These are phyloP conservation scores for Tiphia femorata DNA, from an alignment of 2,888 invertebrate genomes.

Conservation along the genomic window DNA sequence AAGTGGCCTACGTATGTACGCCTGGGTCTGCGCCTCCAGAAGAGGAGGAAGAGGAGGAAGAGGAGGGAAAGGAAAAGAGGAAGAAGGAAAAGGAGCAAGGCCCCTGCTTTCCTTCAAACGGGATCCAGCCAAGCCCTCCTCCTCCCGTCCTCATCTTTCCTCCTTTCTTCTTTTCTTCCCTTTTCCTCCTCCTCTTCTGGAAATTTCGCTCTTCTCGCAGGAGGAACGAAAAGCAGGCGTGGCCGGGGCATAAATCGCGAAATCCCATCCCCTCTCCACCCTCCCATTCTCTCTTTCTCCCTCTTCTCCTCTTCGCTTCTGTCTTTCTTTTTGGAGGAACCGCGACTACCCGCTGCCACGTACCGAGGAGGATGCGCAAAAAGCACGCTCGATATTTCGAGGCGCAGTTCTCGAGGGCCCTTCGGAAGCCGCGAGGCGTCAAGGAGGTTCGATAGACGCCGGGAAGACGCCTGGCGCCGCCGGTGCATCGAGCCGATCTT, in stretches of 20 bases:
- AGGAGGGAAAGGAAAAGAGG: too few relatives aligned
- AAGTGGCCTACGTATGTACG: constrained; percentile 38
- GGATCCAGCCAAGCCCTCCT: constrained; percentile 19
- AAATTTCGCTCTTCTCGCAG: constrained; percentile 38
- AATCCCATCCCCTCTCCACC: constrained; percentile 29
- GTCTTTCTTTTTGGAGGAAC: background rate
- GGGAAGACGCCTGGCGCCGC: too few relatives aligned
- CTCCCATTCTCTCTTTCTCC: background rate
- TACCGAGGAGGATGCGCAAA: background rate
- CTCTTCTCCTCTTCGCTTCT: background rate
- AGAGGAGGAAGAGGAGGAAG: too few relatives aligned
- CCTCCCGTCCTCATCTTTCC: constrained; percentile 6
- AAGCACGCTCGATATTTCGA: constrained; percentile 29
- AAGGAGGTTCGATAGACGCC: constrained; percentile 13
- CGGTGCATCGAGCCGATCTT: too few relatives aligned
- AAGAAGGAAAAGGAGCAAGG: too few relatives aligned
- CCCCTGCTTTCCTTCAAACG: constrained; percentile 31
- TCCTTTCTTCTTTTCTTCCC: constrained; percentile 3
- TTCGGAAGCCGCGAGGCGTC: constrained; percentile 15
- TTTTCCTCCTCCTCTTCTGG: constrained; percentile 24
- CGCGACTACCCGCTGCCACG: background rate
- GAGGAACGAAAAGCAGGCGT: constrained; percentile 44
- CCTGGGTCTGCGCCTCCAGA: constrained; percentile 26
- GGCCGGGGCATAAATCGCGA: constrained; percentile 42
- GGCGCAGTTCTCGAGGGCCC: constrained; percentile 26